Base-by-base conservation (phyloP, 2,113 vertebrate genomes). In the Raja brachyura region DNA sequence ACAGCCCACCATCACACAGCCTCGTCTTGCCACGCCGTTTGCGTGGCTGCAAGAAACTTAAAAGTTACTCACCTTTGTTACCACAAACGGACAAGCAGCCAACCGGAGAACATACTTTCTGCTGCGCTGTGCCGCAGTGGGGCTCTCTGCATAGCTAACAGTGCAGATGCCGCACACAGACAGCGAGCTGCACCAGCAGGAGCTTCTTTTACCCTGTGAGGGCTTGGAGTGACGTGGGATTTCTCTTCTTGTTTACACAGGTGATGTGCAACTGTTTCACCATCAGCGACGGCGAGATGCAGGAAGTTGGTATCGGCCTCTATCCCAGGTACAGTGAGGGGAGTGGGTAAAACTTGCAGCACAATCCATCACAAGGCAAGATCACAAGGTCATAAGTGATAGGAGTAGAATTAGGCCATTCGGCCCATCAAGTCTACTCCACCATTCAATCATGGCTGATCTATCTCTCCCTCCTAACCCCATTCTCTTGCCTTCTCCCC, bases 211-310 rank as follows among this genome's bases (percentile, higher is more conserved):
- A 22, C 31, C 66, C 39, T 16, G 8, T 39, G 16, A 39, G 18
- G 66, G 10, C 11, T 28, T 54, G 20, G 22, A 94, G 73, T 94
- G 94, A 94, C 75, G 14, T 78, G 76, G 90, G 90, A 92, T 95
- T 94, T 94, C 93, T 22, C 68, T 92, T 59, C 93, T 96, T 96
- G 94, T 96, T 96, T 96, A 95, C 66, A 94, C 97, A 99, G 99
- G 96, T 99, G 95, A 98, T 97, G 74, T 98, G 98, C 95, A 99
- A 99, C 96, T 98, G 98, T 95, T 99, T 99, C 95, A 98, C 97
- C 95, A 97, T 99, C 96, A 98, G 98, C 95, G 97, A 99, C n/a
- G 97, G 96, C 25, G 99, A 99, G 96, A 97, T 99, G 96, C 98
- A 98, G 95, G 98, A 98, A 96, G 96, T 98, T 94, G 98, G 97